phyloP scores from a whole-genome alignment of 2,888 invertebrate genomes.

The Tetrapedia diversipes region DNA sequence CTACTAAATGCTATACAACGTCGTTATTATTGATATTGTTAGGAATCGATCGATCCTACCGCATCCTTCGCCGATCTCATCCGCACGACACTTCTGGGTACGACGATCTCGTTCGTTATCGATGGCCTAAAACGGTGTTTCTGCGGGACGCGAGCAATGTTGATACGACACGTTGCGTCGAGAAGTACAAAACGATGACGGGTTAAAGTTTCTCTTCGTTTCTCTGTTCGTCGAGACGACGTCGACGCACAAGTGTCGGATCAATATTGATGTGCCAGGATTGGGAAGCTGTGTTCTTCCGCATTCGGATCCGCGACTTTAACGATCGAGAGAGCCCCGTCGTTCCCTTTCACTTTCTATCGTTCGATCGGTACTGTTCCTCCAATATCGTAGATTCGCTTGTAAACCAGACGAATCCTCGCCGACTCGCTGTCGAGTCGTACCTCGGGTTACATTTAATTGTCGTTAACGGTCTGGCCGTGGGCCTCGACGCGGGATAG shows the following conservation, averaged over 20 bases:
- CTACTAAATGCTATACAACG: conserved; percentile 61
- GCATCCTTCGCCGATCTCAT: conserved; percentile 41
- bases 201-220: background rate
- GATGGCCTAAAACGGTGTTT: conserved; percentile 28
- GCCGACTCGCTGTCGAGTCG: conserved; percentile 9
- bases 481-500: conserved; percentile 42
- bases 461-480: conserved; percentile 23
- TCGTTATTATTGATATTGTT: conserved; percentile 62
- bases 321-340: conserved; percentile 26
- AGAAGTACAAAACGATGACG: conserved; percentile 3
- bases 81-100: conserved; percentile 20
- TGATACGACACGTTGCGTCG: background rate
- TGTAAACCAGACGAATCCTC: conserved; percentile 25
- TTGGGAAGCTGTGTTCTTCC: background rate
- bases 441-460: conserved; percentile 18
- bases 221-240: background rate
- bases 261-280: background rate
- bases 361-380: conserved; percentile 54
- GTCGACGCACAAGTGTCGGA: too few relatives aligned
- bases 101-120: conserved; percentile 25
- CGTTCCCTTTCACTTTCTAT: conserved; percentile 12
- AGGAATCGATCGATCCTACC: conserved; percentile 43
- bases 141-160: background rate
- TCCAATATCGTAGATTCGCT: conserved; percentile 46
- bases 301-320: background rate